A percentile compares a stretch with the other conserved stretches of the same genome.
Evolutionary conservation across 1,140 invertebrate genomes (phyloP).

Genomic region (Euglossa dilemma): DNA sequence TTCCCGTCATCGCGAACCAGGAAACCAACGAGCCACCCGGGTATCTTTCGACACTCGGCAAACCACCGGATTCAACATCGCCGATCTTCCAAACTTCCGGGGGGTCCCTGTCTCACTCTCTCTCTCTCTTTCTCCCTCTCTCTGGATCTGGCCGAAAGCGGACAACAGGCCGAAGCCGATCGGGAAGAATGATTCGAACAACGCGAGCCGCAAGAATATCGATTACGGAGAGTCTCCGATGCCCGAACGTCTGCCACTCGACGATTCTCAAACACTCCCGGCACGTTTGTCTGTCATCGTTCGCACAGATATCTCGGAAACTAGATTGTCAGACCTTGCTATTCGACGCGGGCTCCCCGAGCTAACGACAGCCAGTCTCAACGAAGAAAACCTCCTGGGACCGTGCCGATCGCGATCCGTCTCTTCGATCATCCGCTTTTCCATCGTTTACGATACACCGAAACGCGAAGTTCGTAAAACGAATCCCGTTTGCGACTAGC

Average conservation of each 20-base stretch:
- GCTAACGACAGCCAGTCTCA: background rate
- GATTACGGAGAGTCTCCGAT: constrained; percentile 53
- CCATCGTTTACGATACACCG: background rate
- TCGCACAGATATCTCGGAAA: constrained; percentile 55
- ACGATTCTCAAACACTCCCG: constrained; percentile 64
- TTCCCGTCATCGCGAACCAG: constrained; percentile 36
- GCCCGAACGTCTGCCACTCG: constrained; percentile 53
- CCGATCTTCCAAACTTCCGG: background rate
- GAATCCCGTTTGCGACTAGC: too few species aligned
- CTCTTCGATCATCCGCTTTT: constrained; percentile 38
- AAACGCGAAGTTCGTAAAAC: too few species aligned
- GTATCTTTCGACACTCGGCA: constrained; percentile 33
- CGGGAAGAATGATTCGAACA: constrained; percentile 36
- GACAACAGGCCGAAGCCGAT: background rate
- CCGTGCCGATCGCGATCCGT: constrained; percentile 14
- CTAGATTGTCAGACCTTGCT: constrained; percentile 52
- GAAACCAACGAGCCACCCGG: background rate
- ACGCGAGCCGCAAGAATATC: constrained; percentile 57
- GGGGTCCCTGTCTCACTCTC: too few species aligned
- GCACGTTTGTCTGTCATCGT: constrained; percentile 62
- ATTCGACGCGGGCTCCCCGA: constrained; percentile 45
- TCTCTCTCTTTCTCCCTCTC: too few species aligned
- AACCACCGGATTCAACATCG: background rate
- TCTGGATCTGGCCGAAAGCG: background rate
- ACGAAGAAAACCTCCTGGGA: constrained; percentile 42